Evolutionary conservation across 2,888 invertebrate genomes (phyloP), one percentile per base, ranked within the genome.

Genomic region (Drosophila histrio): DNA sequence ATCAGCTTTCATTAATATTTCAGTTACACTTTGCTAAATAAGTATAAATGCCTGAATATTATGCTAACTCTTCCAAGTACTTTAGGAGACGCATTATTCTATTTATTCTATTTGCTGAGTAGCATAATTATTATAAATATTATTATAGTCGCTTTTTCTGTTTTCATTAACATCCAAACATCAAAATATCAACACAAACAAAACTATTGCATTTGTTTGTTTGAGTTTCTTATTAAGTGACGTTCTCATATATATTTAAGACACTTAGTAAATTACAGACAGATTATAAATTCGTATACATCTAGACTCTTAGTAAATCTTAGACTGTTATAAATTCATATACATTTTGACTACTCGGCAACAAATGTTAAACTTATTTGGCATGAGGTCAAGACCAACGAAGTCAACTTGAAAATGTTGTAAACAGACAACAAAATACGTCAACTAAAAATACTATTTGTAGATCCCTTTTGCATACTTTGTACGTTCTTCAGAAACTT

Each of bases 1-100:
- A 43, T 32, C 8, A 36, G 30, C 41, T 49, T 41, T 58, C 39
- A 62, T 60, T 61, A 63, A 72, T 64, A 52, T 39, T 21, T 15
- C 4, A 30, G 11, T 46, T 21, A 21, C 21, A n/a, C 1, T 28
- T 28, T 44, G 3, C 6, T 2, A 17, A 17, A 1, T 17, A 17
- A 17, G 0, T 17, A 21, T 21, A 13, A 7, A 11, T 3, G 5
- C 3, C 17, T 4, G 3, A 39, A 19, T 21, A 39, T 7, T 6
- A 15, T n/a, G n/a, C n/a, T n/a, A n/a, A n/a, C n/a, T n/a, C n/a
- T 13, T 8, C 5, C 17, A 17, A 32, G 32, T n/a, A 13, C 3
- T 32, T 36, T 8, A 8, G 7, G n/a, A n/a, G n/a, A n/a, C n/a
- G n/a, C n/a, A n/a, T n/a, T n/a, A n/a, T n/a, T n/a, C n/a, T n/a